phyloP scores from a whole-genome alignment of 2,797 vertebrate species.

The Miichthys miiuy region DNA sequence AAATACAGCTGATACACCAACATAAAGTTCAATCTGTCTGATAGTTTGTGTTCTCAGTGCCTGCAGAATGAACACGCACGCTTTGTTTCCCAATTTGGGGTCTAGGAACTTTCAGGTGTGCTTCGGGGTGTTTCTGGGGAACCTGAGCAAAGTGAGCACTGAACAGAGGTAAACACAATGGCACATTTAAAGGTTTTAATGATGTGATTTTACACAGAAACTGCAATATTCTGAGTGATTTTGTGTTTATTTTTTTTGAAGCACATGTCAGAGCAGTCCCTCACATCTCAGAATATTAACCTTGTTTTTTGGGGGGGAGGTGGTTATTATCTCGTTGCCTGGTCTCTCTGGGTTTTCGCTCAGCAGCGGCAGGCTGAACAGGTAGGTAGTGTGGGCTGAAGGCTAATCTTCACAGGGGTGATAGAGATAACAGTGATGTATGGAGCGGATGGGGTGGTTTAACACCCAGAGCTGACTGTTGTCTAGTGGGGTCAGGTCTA shows the following conservation, averaged over 20 bases:
- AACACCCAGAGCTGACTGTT: constrained; percentile 79
- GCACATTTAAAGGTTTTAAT: not conserved
- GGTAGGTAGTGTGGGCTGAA: constrained; percentile 58
- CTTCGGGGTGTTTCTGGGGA: not conserved
- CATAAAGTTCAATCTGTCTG: constrained; percentile 14
- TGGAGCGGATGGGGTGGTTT: constrained; percentile 73
- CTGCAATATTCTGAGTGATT: not conserved
- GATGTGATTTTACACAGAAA: not conserved
- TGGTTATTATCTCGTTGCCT: constrained; percentile 47
- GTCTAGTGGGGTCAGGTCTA: constrained; percentile 75
- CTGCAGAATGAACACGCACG: not conserved
- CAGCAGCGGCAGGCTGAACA: constrained; percentile 45
- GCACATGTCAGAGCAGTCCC: not conserved
- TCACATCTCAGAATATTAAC: constrained; percentile 18
- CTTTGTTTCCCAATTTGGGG: not conserved
- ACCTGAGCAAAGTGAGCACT: not conserved
- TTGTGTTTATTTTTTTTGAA: not conserved
- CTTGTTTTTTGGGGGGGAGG: constrained; percentile 9
- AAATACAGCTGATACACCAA: constrained; percentile 24
- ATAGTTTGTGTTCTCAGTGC: not conserved
- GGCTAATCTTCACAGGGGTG: constrained; percentile 79
- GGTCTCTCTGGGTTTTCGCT: constrained; percentile 39
- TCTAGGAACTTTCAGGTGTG: constrained; percentile 8
- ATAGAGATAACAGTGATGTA: constrained; percentile 83
- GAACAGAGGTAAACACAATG: not conserved